Evolutionary conservation across 2,888 invertebrate genomes (phyloP).

Genomic region (Polyommatus iphigenia): DNA sequence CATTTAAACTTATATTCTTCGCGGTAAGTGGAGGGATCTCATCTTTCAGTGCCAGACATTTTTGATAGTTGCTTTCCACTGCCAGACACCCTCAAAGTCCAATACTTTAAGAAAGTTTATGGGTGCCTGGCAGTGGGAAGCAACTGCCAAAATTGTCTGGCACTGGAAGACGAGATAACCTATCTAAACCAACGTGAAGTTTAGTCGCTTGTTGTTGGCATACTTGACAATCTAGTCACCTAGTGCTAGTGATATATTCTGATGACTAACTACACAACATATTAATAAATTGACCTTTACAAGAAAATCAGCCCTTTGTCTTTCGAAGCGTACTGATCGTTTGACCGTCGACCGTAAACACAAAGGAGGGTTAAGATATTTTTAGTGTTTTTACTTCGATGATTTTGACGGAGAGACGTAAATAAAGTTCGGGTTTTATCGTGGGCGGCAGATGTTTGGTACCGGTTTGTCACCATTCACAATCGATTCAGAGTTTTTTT

Average conservation of each 20-base stretch:
- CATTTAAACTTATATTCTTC: no score
- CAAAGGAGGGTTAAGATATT: slow-evolving; percentile 15
- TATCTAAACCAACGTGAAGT: no score
- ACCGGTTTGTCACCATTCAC: neutral
- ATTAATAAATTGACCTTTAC: neutral
- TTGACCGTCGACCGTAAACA: slow-evolving; percentile 1
- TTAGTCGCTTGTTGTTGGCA: neutral
- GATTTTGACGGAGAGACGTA: neutral
- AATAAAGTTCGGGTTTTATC: neutral
- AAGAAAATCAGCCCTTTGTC: slow-evolving; percentile 11
- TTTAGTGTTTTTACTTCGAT: slow-evolving; percentile 15
- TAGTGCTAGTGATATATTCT: neutral
- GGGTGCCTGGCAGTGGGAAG: no score
- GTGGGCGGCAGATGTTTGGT: slow-evolving; percentile 1
- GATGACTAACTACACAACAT: neutral
- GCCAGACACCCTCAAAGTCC: no score
- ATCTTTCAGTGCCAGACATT: no score
- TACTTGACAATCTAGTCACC: neutral
- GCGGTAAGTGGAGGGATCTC: no score
- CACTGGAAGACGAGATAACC: no score
- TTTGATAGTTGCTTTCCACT: no score
- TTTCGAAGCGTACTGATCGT: neutral
- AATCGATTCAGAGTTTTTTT: neutral
- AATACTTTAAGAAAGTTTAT: no score
- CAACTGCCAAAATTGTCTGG: no score